Evolutionary conservation across 1,140 invertebrate genomes (phyloP).

Genomic region (Euwallacea similis): DNA sequence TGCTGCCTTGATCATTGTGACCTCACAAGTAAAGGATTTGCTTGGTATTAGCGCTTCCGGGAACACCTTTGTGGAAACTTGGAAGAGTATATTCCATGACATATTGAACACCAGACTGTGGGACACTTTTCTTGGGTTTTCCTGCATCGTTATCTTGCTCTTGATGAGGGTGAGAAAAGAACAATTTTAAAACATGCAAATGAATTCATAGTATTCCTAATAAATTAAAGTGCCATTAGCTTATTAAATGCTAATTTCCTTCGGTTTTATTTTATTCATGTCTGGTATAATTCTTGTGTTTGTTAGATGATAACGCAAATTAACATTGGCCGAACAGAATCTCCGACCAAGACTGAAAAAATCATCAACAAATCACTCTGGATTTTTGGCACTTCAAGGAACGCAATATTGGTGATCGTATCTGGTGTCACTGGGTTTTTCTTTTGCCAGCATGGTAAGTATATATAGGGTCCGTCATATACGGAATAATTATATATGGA

Average conservation of each 20-base stretch:
- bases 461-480: background rate
- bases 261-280: too few relatives aligned
- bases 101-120: constrained; percentile 63
- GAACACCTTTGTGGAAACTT: constrained; percentile 72
- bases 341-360: constrained; percentile 56
- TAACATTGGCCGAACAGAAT: constrained; percentile 59
- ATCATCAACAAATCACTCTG: constrained; percentile 62
- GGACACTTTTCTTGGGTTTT: constrained; percentile 70
- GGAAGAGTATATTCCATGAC: constrained; percentile 66
- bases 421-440: constrained; percentile 62
- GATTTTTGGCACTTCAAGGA: constrained; percentile 71
- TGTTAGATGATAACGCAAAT: constrained; percentile 51
- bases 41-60: constrained; percentile 77
- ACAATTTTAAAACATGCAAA: background rate
- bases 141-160: constrained; percentile 73
- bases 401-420: constrained; percentile 76
- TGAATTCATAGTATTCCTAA: background rate
- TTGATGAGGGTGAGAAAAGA: constrained; percentile 64
- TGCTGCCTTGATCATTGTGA: constrained; percentile 86
- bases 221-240: too few relatives aligned
- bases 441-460: constrained; percentile 50
- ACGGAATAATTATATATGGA: background rate
- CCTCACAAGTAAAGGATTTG: constrained; percentile 84
- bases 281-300: background rate
- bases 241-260: too few relatives aligned